Evolutionary conservation across 1,140 invertebrate genomes (phyloP), one percentile per base, ranked within the genome.

Genomic region (Chironomus tepperi): DNA sequence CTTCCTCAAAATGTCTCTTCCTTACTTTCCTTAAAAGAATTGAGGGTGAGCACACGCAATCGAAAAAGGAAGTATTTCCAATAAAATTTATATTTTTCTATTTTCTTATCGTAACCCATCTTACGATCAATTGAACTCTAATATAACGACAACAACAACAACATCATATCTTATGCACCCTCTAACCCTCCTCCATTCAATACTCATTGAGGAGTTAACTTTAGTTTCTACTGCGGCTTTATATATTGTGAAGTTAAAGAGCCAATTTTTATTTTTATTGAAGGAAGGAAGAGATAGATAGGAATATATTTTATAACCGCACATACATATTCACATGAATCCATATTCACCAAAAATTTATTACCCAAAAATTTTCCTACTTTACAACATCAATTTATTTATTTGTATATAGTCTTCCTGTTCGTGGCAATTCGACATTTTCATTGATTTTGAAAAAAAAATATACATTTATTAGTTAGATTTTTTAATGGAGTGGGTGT

Each of bases 61-160:
- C 47, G 12, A 70, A 70, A n/a, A 18, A 18, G 16, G 65, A 70
- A 70, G 6, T 16, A 18, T 15, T 16, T 5, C 2, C 16, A 70
- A 70, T 70, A n/a, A 57, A 57, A 12, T 19, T 19, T 19, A 70
- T 70, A 18, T 70, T 70, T n/a, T 18, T 70, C 18, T 70, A 19
- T 70, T 18, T 70, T 18, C 65, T 70, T 70, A 70, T 70, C 65
- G 65, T 21, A 8, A 18, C 65, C 65, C 65, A 70, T 70, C 65
- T 70, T 70, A 70, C 65, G 65, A 70, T 70, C 65, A 70, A 70
- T 70, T 70, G 65, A 70, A 70, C 65, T 70, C 65, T 18, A 70
- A 70, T 70, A 70, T 34, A 34, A 34, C 24, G 24, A 34, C 24
- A 34, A 34, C 24, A 34, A 34, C 24, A 34, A 34, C 24, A 34